Percentiles rank a stretch among this genome's conserved stretches.
These are phyloP conservation scores for Acrobasis consociella DNA, from an alignment of 2,888 invertebrate species.

Conservation along the genomic window DNA sequence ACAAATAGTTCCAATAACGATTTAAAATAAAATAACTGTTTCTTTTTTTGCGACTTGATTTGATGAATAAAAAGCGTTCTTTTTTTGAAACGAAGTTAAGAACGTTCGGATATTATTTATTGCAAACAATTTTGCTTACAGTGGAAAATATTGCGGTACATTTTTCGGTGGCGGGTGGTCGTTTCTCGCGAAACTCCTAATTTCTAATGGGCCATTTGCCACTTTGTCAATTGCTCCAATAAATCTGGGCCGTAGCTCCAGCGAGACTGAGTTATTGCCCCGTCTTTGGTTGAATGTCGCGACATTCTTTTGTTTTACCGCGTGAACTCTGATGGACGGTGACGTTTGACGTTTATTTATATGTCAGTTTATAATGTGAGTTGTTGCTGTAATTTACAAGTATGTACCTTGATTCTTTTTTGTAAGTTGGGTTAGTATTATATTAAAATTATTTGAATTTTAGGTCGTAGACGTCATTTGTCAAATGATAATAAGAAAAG, in stretches of 20 bases:
- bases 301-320: conserved; percentile 73
- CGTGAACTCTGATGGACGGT: conserved; percentile 33
- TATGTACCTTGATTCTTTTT: not conserved
- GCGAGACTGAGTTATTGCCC: conserved; percentile 64
- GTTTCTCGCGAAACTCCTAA: conserved; percentile 69
- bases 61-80: not conserved
- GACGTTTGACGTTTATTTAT: conserved; percentile 28
- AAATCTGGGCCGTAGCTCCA: conserved; percentile 67
- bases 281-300: conserved; percentile 68
- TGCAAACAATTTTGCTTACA: conserved; percentile 74
- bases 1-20: not conserved
- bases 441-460: too few species aligned
- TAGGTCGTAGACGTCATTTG: too few species aligned
- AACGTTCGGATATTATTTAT: conserved; percentile 67
- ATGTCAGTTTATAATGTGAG: conserved; percentile 17
- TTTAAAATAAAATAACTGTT: conserved; percentile 2
- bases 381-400: conserved; percentile 5
- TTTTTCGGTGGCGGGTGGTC: conserved; percentile 65
- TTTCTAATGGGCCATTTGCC: conserved; percentile 83
- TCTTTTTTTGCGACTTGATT: not conserved
- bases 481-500: too few species aligned
- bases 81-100: conserved; percentile 27
- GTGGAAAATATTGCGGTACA: conserved; percentile 74
- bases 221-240: conserved; percentile 83
- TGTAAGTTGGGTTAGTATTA: not conserved